Evolutionary conservation across 1,140 invertebrate genomes (phyloP), one percentile per base, ranked within the genome.

Genomic region (Gryllus bimaculatus): DNA sequence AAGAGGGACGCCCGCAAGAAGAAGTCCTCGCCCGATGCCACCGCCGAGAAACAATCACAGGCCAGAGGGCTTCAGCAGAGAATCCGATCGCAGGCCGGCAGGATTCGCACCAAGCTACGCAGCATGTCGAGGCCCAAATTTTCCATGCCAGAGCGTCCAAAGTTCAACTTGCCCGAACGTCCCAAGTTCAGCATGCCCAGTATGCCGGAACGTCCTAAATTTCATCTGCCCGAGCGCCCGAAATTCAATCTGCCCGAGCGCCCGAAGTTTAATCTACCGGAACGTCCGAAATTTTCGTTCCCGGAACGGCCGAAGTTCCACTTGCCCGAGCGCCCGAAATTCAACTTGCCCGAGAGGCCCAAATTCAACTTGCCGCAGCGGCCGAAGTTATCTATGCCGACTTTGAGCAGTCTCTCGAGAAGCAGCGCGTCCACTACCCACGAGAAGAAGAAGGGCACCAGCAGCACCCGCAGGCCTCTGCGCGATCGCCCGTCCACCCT

Each of bases 331-430:
- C 85, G 87, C 76, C 88, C 90, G 0, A 90, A 90, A 81, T 90
- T 91, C 81, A 88, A 87, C 78, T 83, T 90, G 7, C 89, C 90
- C 3, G 90, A 91, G 66, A 86, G 89, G 81, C 87, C 89, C 8
- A 90, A 89, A 83, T 90, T 89, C 78, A 91, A 90, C 82, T 84
- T 91, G 39, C 89, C 90, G 4, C 89, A 90, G 54, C 85, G 87
- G 76, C 88, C 90, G 0, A 90, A 90, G 81, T 90, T 91, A 80
- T 88, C 88, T 78, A 83, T 90, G 7, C 89, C 90, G 3, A 90
- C 91, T 66, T 85, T 89, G 81, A 87, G 89, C 8, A 90, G 89
- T 3, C n/a, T 78, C 8, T 66, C 54, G 54, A 10, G 54, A 13
- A 54, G 49, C 73, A 78, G 78, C 20, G 47, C 47, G 10, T 80